Base-by-base conservation (phyloP, 92 coral and sea anemone genomes). In the Zoanthus gigantus region DNA sequence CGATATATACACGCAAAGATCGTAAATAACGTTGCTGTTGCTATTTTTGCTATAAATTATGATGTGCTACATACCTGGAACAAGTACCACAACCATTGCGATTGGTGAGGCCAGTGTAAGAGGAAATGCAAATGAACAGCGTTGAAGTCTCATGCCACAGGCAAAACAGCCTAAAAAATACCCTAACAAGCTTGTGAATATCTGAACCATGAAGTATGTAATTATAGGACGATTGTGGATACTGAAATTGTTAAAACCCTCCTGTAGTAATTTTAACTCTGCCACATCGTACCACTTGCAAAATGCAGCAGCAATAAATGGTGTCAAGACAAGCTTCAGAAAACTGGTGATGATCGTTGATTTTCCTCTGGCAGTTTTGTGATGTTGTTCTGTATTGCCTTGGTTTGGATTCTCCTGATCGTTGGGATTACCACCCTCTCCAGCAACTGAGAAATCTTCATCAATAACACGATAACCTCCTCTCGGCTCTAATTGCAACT, bases 61-160 rank as follows among this genome's bases (percentile, higher is more conserved):
- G 9, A 11, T 53, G 3, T 16, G 15, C 17, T 7, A 66, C 85
- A 45, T 65, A 66, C 85, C 75, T 6, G 45, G 85, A 81, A 65
- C 85, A 28, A 81, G 75, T 23, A 81, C 85, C 32, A 90, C 77
- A 54, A 90, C 56, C 85, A 90, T 45, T 0, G 84, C 77, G 13
- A 90, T 15, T 3, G 92, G 92, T 18, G 92, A 79, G 69, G 84
- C 79, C 67, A 90, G 82, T 57, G 88, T 78, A 17, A 90, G 79
- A 1, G 92, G 92, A 30, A 86, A 71, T 5, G 92, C 92, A 72
- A 90, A 90, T 7, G 92, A 88, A 17, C 30, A 44, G n/a, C 90
- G 92, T 63, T 90, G 92, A 37, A 90, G 77, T 28, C 90, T 84
- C 84, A 90, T 80, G 45, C 83, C 84, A 74, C 92, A 90, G 47